Conservation (phyloP, 2,888 invertebrate species). For the Nymphalis polychloros region DNA sequence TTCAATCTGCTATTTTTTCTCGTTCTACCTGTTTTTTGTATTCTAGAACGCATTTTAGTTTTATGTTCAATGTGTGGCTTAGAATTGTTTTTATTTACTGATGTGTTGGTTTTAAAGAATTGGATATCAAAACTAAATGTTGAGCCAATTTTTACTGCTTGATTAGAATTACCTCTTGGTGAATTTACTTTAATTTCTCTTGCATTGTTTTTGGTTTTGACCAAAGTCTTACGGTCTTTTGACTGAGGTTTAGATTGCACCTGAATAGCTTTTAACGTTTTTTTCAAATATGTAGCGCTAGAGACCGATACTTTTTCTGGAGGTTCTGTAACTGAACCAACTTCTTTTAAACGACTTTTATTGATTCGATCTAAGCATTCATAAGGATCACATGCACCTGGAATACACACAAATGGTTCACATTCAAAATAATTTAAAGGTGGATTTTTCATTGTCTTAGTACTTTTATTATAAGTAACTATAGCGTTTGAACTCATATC, state of each 20-base stretch:
- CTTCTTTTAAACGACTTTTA: conserved; percentile 28
- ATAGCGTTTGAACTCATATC: conserved; percentile 8
- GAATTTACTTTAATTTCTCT: conserved; percentile 10
- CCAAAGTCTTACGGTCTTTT: conserved; percentile 15
- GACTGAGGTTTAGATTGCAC: conserved; percentile 18
- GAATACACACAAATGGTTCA: conserved; percentile 44
- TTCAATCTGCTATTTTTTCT: conserved; percentile 26
- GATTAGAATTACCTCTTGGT: conserved; percentile 15
- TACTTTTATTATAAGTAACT: conserved; percentile 26
- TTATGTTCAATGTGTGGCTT: not conserved
- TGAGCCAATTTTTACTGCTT: conserved; percentile 42
- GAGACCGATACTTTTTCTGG: conserved; percentile 20
- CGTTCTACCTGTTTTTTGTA: conserved; percentile 12
- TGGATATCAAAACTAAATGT: conserved; percentile 42
- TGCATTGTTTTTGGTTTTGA: conserved; percentile 4
- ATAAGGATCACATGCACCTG: conserved; percentile 41
- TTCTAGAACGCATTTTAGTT: not conserved
- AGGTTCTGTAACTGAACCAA: conserved; percentile 16
- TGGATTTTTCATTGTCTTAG: conserved; percentile 27
- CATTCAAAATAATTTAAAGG: conserved; percentile 40
- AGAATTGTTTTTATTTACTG: not conserved
- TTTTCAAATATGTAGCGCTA: conserved; percentile 20
- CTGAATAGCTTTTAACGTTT: conserved; percentile 20
- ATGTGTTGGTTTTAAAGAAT: conserved; percentile 39
- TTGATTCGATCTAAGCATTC: conserved; percentile 48